Evolutionary conservation across 2,113 vertebrate species (phyloP).

Genomic region (Aplodontia rufa): DNA sequence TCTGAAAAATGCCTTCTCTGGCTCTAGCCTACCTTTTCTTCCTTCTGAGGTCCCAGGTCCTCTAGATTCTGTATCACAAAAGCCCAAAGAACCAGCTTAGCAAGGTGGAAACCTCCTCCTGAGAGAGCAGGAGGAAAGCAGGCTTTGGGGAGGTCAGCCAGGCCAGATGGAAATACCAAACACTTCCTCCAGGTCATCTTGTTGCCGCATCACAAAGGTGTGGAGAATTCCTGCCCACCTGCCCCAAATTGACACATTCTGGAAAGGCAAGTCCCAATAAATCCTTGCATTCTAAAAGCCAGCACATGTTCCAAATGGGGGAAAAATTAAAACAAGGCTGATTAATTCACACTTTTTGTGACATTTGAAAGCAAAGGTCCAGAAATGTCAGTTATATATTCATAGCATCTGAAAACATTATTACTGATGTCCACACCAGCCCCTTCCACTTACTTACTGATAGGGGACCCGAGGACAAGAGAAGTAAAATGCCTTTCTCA

Average conservation of each 20-base stretch:
- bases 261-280: not conserved
- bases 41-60: not conserved
- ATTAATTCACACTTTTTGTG: not conserved
- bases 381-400: not conserved
- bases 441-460: not conserved
- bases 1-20: not conserved
- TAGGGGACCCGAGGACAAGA: not conserved
- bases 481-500: not conserved
- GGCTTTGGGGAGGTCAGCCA: not conserved
- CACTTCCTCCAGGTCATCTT: too few species aligned
- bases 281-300: not conserved
- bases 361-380: not conserved
- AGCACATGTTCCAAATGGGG: not conserved
- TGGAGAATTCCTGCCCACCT: not conserved
- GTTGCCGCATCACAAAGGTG: not conserved
- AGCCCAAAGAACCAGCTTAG: not conserved
- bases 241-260: not conserved
- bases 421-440: not conserved
- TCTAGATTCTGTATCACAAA: not conserved
- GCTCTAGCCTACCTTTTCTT: not conserved
- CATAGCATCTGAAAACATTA: not conserved
- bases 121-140: not conserved
- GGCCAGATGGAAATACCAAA: not conserved
- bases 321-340: not conserved
- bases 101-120: not conserved